Evolutionary conservation across 2,888 invertebrate species (phyloP).

Genomic region (Amphipoea lucens): DNA sequence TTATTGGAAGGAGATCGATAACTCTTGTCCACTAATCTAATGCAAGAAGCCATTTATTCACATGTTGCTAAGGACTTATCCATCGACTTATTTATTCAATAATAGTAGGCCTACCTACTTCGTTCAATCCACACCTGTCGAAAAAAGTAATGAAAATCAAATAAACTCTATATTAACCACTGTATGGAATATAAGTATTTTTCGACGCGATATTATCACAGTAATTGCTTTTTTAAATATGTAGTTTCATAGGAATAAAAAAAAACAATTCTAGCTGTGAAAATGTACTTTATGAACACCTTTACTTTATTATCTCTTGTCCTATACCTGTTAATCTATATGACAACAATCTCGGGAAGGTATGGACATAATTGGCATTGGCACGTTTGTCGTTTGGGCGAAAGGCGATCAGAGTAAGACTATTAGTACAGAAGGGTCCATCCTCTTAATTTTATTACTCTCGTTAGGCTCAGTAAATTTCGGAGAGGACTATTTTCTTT

Average conservation of each 20-base stretch:
- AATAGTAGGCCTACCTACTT: neutral
- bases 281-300: neutral
- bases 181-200: neutral
- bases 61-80: constrained; percentile 16
- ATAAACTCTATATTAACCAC: neutral
- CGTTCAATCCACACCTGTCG: constrained; percentile 4
- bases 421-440: constrained; percentile 5
- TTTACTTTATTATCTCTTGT: neutral
- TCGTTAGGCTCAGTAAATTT: constrained; percentile 19
- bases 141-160: constrained; percentile 8
- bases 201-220: constrained; percentile 3
- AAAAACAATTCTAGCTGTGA: neutral
- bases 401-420: neutral
- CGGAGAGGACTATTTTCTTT: constrained; percentile 15
- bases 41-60: constrained; percentile 14
- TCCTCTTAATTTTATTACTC: constrained; percentile 28
- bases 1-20: constrained; percentile 54
- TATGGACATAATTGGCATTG: constrained; percentile 21
- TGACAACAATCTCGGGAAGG: constrained; percentile 7
- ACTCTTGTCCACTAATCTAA: constrained; percentile 19
- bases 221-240: constrained; percentile 14
- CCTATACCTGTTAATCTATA: neutral
- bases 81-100: constrained; percentile 31
- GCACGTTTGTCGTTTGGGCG: neutral
- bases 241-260: neutral